Percentiles rank a stretch among this genome's conserved stretches.
Evolutionary conservation across 2,888 invertebrate species (phyloP).

Genomic region (Microctonus hyperodae): DNA sequence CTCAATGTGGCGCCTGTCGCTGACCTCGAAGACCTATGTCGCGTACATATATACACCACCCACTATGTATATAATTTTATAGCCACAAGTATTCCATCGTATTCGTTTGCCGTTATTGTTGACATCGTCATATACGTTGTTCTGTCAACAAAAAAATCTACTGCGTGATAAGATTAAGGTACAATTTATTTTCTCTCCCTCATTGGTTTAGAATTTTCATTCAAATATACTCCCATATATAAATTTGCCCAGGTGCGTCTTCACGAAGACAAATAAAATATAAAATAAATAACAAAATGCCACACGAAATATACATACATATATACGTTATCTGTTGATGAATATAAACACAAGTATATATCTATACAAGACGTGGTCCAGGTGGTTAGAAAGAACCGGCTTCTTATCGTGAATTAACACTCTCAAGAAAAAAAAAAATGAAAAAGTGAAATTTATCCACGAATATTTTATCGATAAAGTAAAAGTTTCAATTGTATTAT

Average conservation of each 20-base stretch:
- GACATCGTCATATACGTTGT: background rate
- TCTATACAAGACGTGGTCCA: background rate
- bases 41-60: no score
- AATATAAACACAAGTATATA: background rate
- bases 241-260: background rate
- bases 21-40: constrained; percentile 45
- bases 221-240: background rate
- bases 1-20: constrained; percentile 49
- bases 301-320: no score
- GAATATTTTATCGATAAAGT: background rate
- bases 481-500: background rate
- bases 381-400: background rate
- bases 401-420: background rate
- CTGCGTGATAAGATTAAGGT: background rate
- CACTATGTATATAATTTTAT: background rate
- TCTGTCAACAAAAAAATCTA: background rate
- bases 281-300: background rate
- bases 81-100: background rate
- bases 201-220: background rate
- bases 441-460: background rate
- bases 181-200: background rate
- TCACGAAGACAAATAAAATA: background rate
- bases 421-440: background rate
- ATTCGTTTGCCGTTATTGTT: background rate
- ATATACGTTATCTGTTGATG: background rate